phyloP scores from a whole-genome alignment of 2,113 vertebrate genomes.

The Crocuta crocuta region DNA sequence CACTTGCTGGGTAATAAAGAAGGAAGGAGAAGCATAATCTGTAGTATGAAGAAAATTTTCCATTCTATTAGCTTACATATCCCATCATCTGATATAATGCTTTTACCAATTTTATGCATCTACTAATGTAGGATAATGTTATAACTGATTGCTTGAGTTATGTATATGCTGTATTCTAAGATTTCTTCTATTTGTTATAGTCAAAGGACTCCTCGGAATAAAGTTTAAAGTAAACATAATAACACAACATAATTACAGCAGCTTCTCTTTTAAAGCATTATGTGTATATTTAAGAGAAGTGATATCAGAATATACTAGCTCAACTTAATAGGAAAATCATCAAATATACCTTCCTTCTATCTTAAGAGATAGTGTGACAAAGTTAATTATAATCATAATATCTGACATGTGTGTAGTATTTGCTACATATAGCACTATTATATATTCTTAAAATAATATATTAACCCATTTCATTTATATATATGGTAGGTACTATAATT shows the following conservation, averaged over 20 bases:
- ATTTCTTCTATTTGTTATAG: constrained; percentile 29
- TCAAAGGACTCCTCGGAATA: constrained; percentile 19
- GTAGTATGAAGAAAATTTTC: constrained; percentile 12
- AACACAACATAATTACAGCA: background rate
- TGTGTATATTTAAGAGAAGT: constrained; percentile 19
- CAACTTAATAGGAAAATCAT: background rate
- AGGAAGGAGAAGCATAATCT: background rate
- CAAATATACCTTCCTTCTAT: background rate
- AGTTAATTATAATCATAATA: background rate
- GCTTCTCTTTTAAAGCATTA: constrained; percentile 31
- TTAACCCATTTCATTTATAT: background rate
- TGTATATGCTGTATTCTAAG: background rate
- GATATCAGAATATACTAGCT: background rate
- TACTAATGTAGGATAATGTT: background rate
- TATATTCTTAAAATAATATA: background rate
- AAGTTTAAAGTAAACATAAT: constrained; percentile 8
- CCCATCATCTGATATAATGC: background rate
- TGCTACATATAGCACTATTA: background rate
- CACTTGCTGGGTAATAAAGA: constrained; percentile 37
- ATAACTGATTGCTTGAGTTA: constrained; percentile 29
- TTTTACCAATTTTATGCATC: constrained; percentile 22
- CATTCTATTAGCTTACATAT: background rate
- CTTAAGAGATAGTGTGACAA: background rate
- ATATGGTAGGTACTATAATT: background rate
- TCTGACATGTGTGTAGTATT: background rate